phyloP scores from a whole-genome alignment of 2,888 invertebrate species.

The Allolobophora icterica region DNA sequence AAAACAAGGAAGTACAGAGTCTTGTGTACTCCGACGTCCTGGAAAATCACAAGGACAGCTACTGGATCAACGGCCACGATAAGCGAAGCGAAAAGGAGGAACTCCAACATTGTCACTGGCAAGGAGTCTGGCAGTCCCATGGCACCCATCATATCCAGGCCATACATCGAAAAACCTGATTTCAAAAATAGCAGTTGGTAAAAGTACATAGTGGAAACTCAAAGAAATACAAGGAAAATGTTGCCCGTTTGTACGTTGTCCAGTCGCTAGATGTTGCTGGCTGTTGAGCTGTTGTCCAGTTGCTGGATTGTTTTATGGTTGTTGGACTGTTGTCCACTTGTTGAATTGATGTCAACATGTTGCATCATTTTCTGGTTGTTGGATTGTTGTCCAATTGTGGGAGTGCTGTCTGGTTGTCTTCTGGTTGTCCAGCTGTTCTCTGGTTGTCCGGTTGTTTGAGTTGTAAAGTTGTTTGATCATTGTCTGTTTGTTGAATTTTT shows the following conservation, averaged over 20 bases:
- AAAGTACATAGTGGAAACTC: background rate
- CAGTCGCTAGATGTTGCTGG: no score
- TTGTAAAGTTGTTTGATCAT: background rate
- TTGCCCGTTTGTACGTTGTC: no score
- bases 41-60: slow-evolving; percentile 69
- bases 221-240: background rate
- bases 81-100: slow-evolving; percentile 68
- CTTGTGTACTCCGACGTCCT: slow-evolving; percentile 70
- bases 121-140: slow-evolving; percentile 52
- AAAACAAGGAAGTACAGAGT: slow-evolving; percentile 71
- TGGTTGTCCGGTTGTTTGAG: no score
- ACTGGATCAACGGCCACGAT: slow-evolving; percentile 71
- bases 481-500: background rate
- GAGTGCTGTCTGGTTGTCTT: no score
- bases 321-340: no score
- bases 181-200: background rate
- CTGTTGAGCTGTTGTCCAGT: no score
- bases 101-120: slow-evolving; percentile 50
- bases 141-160: slow-evolving; percentile 54
- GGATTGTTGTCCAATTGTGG: no score
- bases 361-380: no score
- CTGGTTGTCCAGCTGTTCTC: background rate
- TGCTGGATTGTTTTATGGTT: no score
- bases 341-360: no score
- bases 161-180: slow-evolving; percentile 47